Evolutionary conservation across 2,797 vertebrate species (phyloP).

Genomic region (Hybognathus amarus): DNA sequence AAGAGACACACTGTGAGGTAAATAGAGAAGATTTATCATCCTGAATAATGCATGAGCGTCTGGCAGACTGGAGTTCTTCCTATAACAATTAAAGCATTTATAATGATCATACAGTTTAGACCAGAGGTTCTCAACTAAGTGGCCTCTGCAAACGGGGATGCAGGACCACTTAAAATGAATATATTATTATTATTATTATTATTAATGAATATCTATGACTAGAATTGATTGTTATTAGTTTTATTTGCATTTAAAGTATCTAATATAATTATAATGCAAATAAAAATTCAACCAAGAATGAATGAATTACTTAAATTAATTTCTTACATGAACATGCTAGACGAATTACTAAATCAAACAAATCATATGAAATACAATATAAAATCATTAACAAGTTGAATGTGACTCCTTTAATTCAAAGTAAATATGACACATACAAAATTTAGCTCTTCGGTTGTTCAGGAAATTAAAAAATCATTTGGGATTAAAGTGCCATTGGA

Average conservation of each 20-base stretch:
- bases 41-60: constrained; percentile 13
- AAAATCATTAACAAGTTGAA: too few relatives aligned
- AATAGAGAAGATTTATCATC: constrained; percentile 6
- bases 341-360: too few relatives aligned
- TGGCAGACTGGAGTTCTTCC: constrained; percentile 5
- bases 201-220: neutral
- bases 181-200: neutral
- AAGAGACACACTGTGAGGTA: constrained; percentile 93
- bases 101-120: constrained; percentile 1
- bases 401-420: too few relatives aligned
- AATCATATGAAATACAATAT: too few relatives aligned
- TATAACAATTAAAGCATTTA: constrained; percentile 9
- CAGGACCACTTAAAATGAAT: neutral
- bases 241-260: neutral
- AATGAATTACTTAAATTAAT: neutral
- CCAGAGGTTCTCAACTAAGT: neutral
- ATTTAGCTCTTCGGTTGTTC: too few relatives aligned
- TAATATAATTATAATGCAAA: neutral
- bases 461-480: too few relatives aligned
- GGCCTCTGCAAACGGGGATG: neutral
- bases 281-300: neutral
- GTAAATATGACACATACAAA: too few relatives aligned
- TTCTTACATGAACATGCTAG: too few relatives aligned
- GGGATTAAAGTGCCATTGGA: too few relatives aligned
- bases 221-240: neutral